Percentiles rank a stretch among this genome's conserved stretches.
Evolutionary conservation across 2,888 invertebrate species (phyloP).

Genomic region (Camponotus fellah): DNA sequence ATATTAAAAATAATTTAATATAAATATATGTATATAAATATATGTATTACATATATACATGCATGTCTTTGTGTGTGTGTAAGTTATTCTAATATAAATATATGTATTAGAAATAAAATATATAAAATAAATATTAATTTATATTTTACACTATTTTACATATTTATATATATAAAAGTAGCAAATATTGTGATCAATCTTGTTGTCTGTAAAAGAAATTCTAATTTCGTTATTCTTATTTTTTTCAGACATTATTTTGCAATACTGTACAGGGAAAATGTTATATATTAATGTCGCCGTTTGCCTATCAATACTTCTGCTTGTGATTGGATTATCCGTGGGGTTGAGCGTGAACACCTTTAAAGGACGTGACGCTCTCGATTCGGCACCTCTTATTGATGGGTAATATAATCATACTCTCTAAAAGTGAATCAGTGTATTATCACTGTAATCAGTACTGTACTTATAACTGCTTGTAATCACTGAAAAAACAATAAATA

Average conservation of each 20-base stretch:
- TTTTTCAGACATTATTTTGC: constrained; percentile 55
- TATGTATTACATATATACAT: too few relatives aligned
- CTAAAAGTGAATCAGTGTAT: too few relatives aligned
- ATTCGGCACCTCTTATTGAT: constrained; percentile 82
- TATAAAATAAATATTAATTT: too few relatives aligned
- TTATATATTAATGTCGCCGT: constrained; percentile 69
- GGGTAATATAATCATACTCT: constrained; percentile 79
- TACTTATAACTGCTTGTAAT: too few relatives aligned
- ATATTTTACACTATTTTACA: too few relatives aligned
- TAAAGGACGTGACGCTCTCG: constrained; percentile 82
- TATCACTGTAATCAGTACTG: too few relatives aligned
- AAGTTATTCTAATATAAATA: too few relatives aligned
- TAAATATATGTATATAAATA: too few relatives aligned
- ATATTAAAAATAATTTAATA: background rate
- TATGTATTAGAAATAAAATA: too few relatives aligned
- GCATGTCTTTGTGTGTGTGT: too few relatives aligned
- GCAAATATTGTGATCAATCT: background rate
- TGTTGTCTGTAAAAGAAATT: background rate
- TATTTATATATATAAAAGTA: background rate
- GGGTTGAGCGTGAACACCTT: constrained; percentile 68
- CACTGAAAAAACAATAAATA: too few relatives aligned
- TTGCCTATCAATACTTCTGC: constrained; percentile 60
- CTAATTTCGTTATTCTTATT: background rate
- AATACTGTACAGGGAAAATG: constrained; percentile 71
- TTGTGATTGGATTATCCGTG: constrained; percentile 73